Conservation (phyloP, 2,113 vertebrate genomes). For the Lophius piscatorius region DNA sequence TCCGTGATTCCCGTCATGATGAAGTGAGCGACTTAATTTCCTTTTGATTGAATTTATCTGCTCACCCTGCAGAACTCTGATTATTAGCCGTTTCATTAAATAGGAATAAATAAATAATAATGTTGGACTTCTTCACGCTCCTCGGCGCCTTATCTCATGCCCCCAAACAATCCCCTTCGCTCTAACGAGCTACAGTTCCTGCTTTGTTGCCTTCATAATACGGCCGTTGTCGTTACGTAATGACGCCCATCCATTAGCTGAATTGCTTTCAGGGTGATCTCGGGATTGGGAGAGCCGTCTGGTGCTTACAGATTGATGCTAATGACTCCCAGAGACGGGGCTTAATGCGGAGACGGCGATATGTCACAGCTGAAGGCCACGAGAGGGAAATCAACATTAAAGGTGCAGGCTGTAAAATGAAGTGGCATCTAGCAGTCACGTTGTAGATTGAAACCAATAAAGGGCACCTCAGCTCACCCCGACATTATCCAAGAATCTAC, state of each 20-base stretch:
- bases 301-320: slow-evolving; percentile 80
- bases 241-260: slow-evolving; percentile 94
- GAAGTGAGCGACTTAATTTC: too few species aligned
- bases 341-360: slow-evolving; percentile 82
- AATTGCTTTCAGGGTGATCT: slow-evolving; percentile 88
- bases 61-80: not conserved
- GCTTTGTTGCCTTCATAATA: slow-evolving; percentile 89
- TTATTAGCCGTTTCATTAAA: not conserved
- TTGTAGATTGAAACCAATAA: too few species aligned
- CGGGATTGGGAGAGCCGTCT: slow-evolving; percentile 88
- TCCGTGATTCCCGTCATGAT: too few species aligned
- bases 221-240: slow-evolving; percentile 87
- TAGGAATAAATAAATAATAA: slow-evolving; percentile 4
- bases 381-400: slow-evolving; percentile 53
- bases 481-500: too few species aligned
- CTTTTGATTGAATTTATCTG: too few species aligned
- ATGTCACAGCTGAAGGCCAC: slow-evolving; percentile 86
- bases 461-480: too few species aligned
- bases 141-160: slow-evolving; percentile 81
- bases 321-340: slow-evolving; percentile 80
- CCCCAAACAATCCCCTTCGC: slow-evolving; percentile 85
- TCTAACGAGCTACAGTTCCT: slow-evolving; percentile 90
- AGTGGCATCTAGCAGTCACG: too few species aligned
- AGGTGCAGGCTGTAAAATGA: too few species aligned
- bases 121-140: not conserved